Conservation (phyloP, 2,888 invertebrate species). For the Oscheius sp. region DNA sequence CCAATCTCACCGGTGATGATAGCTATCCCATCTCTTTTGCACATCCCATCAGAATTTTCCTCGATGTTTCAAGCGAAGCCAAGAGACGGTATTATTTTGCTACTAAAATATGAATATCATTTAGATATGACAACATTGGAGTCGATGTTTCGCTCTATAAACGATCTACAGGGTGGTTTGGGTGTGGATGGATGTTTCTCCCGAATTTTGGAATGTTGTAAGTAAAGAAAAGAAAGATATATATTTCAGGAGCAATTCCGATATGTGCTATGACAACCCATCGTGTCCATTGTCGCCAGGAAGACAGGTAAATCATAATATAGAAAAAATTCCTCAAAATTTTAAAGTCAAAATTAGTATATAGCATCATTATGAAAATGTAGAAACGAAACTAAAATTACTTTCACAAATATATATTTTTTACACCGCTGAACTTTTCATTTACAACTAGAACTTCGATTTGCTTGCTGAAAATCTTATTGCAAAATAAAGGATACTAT, state of each 20-base stretch:
- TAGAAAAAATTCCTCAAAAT: no score
- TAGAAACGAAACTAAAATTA: no score
- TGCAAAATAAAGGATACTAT: no score
- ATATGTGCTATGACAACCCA: slow-evolving; percentile 56
- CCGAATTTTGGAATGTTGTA: slow-evolving; percentile 64
- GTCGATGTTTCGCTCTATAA: slow-evolving; percentile 64
- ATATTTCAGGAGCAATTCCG: slow-evolving; percentile 47
- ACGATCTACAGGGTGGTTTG: slow-evolving; percentile 63
- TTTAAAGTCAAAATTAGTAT: no score
- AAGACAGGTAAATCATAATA: slow-evolving; percentile 53
- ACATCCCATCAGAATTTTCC: slow-evolving; percentile 57
- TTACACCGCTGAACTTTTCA: no score
- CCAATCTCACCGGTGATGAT: slow-evolving; percentile 62
- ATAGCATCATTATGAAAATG: no score
- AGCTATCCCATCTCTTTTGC: slow-evolving; percentile 59
- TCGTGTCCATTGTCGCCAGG: slow-evolving; percentile 54
- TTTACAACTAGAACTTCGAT: no score
- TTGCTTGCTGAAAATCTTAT: no score
- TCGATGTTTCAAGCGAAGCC: slow-evolving; percentile 61
- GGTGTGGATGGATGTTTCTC: slow-evolving; percentile 66
- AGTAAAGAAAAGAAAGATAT: slow-evolving; percentile 20
- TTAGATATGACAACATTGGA: slow-evolving; percentile 61
- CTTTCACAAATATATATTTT: no score
- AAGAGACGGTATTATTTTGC: slow-evolving; percentile 49
- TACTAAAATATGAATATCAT: background rate